A percentile compares a stretch with the other conserved stretches of the same genome.
These are phyloP conservation scores for Melanogrammus aeglefinus DNA, from an alignment of 2,797 vertebrate genomes.

Conservation along the genomic window DNA sequence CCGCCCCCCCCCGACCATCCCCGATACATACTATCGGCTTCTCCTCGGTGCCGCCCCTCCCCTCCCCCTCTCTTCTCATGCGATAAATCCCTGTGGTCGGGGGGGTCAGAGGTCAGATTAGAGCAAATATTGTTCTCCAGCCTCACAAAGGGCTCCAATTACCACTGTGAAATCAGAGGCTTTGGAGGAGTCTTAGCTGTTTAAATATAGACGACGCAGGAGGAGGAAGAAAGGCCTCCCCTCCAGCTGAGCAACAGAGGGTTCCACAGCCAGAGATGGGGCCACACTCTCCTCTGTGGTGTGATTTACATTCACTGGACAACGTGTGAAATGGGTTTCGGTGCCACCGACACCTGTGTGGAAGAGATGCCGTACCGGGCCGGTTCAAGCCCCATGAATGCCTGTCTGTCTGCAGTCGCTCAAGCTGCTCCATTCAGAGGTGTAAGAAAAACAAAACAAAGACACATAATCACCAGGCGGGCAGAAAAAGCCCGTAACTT, in stretches of 20 bases:
- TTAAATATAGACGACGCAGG: constrained; percentile 48
- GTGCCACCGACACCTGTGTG: constrained; percentile 53
- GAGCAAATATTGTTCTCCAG: constrained; percentile 56
- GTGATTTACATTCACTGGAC: constrained; percentile 44
- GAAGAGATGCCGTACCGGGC: constrained; percentile 41
- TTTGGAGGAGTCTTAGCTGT: constrained; percentile 48
- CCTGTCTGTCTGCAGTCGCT: constrained; percentile 35
- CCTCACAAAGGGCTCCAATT: constrained; percentile 60
- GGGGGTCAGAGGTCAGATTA: constrained; percentile 65
- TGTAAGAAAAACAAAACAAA: constrained; percentile 35
- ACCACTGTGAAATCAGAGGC: constrained; percentile 61
- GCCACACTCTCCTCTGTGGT: constrained; percentile 28
- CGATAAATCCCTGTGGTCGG: constrained; percentile 53
- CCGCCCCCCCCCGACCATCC: constrained; percentile 47
- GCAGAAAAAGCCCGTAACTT: constrained; percentile 53
- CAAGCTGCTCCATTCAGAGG: constrained; percentile 49
- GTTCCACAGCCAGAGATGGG: constrained; percentile 24
- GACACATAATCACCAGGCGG: constrained; percentile 49
- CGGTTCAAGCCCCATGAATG: constrained; percentile 35
- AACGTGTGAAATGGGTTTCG: constrained; percentile 42
- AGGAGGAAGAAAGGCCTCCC: constrained; percentile 8
- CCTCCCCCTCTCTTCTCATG: constrained; percentile 37
- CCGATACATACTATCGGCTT: constrained; percentile 27
- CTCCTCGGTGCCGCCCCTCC: constrained; percentile 18
- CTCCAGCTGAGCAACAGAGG: background rate